phyloP scores from a whole-genome alignment of 2,797 vertebrate species.

The Spheniscus humboldti region DNA sequence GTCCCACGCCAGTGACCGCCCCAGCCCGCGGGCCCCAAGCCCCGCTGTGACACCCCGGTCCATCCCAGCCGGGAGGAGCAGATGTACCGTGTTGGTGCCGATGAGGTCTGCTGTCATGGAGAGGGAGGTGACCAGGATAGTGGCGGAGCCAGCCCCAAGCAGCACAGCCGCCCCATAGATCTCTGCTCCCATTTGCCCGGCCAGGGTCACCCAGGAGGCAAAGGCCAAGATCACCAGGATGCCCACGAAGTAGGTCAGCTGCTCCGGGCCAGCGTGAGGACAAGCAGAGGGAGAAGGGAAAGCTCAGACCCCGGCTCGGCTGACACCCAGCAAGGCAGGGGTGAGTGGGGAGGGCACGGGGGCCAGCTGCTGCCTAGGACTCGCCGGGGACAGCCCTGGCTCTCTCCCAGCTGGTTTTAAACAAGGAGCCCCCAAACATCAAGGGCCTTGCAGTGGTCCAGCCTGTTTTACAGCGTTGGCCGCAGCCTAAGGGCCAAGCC shows the following conservation, averaged over 20 bases:
- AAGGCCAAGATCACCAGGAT: slow-evolving; percentile 86
- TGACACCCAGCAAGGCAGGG: neutral
- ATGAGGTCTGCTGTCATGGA: slow-evolving; percentile 96
- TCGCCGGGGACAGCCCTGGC: neutral
- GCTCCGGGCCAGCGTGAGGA: neutral
- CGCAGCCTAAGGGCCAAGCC: neutral
- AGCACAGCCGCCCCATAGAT: slow-evolving; percentile 83
- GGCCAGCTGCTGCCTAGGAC: neutral
- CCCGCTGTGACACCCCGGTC: fast-evolving
- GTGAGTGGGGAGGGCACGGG: fast-evolving
- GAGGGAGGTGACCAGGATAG: slow-evolving; percentile 91
- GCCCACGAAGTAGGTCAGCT: slow-evolving; percentile 91
- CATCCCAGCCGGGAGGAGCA: fast-evolving
- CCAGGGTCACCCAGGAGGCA: slow-evolving; percentile 87
- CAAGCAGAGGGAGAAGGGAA: neutral
- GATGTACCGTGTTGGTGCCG: slow-evolving; percentile 82
- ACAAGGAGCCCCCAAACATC: neutral
- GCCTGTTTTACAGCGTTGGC: neutral
- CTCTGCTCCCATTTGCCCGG: slow-evolving; percentile 63
- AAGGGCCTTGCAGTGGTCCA: neutral
- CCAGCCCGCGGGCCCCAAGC: neutral
- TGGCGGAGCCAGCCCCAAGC: slow-evolving; percentile 86
- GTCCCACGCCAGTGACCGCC: neutral
- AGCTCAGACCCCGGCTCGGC: neutral
- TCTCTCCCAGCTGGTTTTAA: neutral